Evolutionary conservation across 2,797 vertebrate genomes (phyloP), one percentile per base, ranked within the genome.

Genomic region (Heteromormyrus szaboi): DNA sequence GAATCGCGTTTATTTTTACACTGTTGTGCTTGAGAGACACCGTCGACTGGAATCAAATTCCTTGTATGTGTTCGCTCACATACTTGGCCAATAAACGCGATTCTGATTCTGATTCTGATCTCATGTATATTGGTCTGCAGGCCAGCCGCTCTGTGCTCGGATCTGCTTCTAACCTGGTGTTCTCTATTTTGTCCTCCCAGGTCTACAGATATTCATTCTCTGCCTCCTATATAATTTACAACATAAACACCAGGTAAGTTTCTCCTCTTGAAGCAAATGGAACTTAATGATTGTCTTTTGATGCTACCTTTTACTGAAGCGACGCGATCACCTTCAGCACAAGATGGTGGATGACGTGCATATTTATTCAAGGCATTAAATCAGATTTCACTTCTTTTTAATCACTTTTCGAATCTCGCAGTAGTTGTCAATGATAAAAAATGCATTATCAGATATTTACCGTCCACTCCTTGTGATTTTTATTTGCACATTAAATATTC

Each of bases 181-280:
- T 22, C 4, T 29, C 9, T 11, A 19, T 6, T 53, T 2, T 65
- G 54, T 87, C 6, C 86, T 33, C 89, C 25, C 89, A 97, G 96
- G 95, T 96, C 88, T 96, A 96, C 90, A 93, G 94, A 1, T 93
- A 96, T 91, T 96, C 96, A 46, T 96, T 93, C 92, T 95, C 95
- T 91, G 96, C 96, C 7, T 96, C 96, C 89, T 96, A 96, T 93
- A 96, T 95, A 56, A 95, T 96, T 93, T 97, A 96, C 92, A 96
- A 96, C 62, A 95, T 96, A 12, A 95, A 96, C 89, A 96, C 96
- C 25, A 93, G 96, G 96, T 96, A 89, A 91, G 94, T 9, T 87
- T 62, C 9, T 51, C 44, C 48, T 51, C n/a, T 11, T 51, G 5
- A 48, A 88, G 1, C 25, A 83, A 81, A 88, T 50, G 22, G 41